Conservation (phyloP, 2,888 invertebrate genomes). For the Sarcophaga carnaria region DNA sequence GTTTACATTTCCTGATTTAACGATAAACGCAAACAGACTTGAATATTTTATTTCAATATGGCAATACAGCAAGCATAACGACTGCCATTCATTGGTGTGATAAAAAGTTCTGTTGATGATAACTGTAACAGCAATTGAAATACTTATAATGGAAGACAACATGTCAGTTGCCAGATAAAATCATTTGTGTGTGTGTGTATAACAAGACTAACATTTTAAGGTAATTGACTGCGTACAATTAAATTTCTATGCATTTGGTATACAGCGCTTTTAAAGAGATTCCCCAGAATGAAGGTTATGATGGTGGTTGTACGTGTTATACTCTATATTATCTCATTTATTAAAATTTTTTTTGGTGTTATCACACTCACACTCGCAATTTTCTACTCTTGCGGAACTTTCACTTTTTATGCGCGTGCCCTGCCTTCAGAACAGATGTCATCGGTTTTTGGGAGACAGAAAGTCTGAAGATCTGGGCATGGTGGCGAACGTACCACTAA, state of each 20-base stretch:
- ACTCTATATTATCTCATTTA: no score
- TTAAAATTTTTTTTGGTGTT: no score
- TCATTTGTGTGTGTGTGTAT: neutral
- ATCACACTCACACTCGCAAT: no score
- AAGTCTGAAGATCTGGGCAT: no score
- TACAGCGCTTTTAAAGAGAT: neutral
- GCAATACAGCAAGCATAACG: no score
- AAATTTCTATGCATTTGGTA: neutral
- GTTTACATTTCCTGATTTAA: conserved; percentile 33
- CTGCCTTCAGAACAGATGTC: no score
- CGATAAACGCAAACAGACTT: conserved; percentile 42
- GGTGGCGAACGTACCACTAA: no score
- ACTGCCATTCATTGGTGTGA: neutral
- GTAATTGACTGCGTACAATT: conserved; percentile 23
- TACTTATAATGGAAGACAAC: neutral
- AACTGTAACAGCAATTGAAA: neutral
- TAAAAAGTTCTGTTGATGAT: neutral
- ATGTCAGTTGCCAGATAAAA: neutral
- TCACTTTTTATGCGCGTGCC: no score
- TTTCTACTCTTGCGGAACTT: no score
- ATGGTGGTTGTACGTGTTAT: no score
- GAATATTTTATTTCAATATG: conserved; percentile 31
- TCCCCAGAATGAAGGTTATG: neutral
- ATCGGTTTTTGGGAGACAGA: no score
- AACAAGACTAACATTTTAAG: conserved; percentile 30